Evolutionary conservation across 2,113 vertebrate genomes (phyloP).

Genomic region (Aptenodytes forsteri): DNA sequence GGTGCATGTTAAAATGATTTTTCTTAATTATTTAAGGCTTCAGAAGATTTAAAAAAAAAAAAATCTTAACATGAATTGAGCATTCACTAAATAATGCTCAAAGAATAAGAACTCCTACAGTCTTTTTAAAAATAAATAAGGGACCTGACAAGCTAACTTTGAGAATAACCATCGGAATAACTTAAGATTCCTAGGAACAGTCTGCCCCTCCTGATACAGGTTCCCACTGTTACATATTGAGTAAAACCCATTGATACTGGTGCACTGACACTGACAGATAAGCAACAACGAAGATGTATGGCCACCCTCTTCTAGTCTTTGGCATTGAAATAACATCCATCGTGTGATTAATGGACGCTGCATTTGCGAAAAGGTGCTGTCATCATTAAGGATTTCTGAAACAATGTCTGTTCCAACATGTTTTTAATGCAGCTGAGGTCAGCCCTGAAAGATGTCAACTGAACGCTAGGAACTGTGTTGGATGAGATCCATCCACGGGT

Average conservation of each 20-base stretch:
- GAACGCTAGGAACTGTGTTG: background rate
- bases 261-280: background rate
- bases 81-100: background rate
- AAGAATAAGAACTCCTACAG: background rate
- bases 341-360: background rate
- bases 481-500: no score
- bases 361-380: background rate
- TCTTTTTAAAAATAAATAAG: background rate
- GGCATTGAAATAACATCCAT: background rate
- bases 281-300: background rate
- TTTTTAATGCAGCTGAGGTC: background rate
- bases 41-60: background rate
- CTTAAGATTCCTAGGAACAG: background rate
- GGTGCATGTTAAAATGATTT: slow-evolving; percentile 14
- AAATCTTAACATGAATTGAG: background rate
- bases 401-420: background rate
- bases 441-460: background rate
- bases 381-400: background rate
- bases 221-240: background rate
- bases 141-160: background rate
- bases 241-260: background rate
- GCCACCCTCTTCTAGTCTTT: background rate
- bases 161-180: background rate
- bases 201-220: background rate
- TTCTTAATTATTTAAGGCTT: slow-evolving; percentile 42